phyloP scores from a whole-genome alignment of 2,113 vertebrate genomes.

The Limanda limanda region DNA sequence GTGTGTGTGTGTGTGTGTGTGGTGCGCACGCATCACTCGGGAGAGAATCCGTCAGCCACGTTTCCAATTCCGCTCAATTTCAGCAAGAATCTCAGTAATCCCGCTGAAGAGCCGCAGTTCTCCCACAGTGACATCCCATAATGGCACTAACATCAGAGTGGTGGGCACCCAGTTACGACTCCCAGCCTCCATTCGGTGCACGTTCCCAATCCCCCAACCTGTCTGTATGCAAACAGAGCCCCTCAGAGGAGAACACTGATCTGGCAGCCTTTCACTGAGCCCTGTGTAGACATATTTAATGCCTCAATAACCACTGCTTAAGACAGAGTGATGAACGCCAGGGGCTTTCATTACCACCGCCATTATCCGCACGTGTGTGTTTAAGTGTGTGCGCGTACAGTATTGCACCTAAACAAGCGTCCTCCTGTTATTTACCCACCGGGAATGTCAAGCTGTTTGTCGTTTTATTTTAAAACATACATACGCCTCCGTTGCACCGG shows the following conservation, averaged over 20 bases:
- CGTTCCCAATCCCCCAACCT: constrained; percentile 76
- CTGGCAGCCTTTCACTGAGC: constrained; percentile 77
- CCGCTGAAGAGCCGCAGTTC: constrained; percentile 79
- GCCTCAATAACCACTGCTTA: constrained; percentile 82
- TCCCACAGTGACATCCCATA: constrained; percentile 83
- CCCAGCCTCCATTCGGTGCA: constrained; percentile 73
- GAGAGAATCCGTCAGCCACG: constrained; percentile 67
- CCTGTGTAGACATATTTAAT: constrained; percentile 84
- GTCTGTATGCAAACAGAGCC: constrained; percentile 82
- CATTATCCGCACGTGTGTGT: constrained; percentile 49
- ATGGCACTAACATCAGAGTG: constrained; percentile 81
- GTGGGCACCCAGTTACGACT: constrained; percentile 77
- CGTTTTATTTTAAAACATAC: constrained; percentile 27
- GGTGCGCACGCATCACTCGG: constrained; percentile 47
- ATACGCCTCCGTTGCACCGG: constrained; percentile 16
- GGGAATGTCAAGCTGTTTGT: constrained; percentile 57
- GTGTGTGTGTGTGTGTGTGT: constrained; percentile 22
- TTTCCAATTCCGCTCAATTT: constrained; percentile 81
- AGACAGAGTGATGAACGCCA: constrained; percentile 78
- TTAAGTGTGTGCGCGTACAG: constrained; percentile 40
- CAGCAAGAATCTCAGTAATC: constrained; percentile 80
- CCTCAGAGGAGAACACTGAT: constrained; percentile 76
- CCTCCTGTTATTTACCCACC: constrained; percentile 42
- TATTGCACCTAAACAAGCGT: constrained; percentile 47
- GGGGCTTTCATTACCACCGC: constrained; percentile 73